Base-by-base conservation (phyloP, 2,113 vertebrate genomes). In the Procavia capensis region DNA sequence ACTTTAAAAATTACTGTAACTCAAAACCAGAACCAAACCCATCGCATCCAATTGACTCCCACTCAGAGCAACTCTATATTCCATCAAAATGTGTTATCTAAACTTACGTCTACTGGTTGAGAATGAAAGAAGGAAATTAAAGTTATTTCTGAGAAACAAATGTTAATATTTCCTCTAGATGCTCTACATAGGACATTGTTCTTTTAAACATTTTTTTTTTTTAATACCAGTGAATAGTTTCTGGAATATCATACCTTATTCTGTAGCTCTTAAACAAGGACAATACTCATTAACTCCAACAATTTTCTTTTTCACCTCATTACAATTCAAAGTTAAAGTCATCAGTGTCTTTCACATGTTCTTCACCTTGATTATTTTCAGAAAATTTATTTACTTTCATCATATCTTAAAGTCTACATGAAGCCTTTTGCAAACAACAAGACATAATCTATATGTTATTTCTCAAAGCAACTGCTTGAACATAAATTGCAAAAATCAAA, bases 331-430 rank as follows among this genome's bases (percentile, higher is more conserved):
- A 78, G 39, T 84, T 78, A 36, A 29, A 43, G 1, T 61, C 63
- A 83, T 43, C 19, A 27, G 19, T 61, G 20, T 50, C 20, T 63
- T 87, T 76, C 70, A 63, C 41, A 45, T 75, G 64, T 47, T 17
- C 68, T 90, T 50, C 29, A 74, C n/a, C 4, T 94, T 83, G 91
- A 70, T 63, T 87, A 43, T 70, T 39, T 89, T 87, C 70, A 88
- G 43, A 19, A 63, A 78, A 70, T n/a, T 63, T 83, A 6, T 25
- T 61, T 5, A 10, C 6, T 75, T 78, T 87, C 7, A 24, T n/a
- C 8, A 61, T 78, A 91, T 61, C 20, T 83, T 81, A 50, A 43
- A 0, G 1, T 85, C 7, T 87, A 9, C 11, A 63, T 57, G 16
- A 7, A 16, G 5, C 9, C 6, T 36, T 75, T 45, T 81, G 4